Conservation (phyloP, 2,888 invertebrate genomes). For the Andrena hattorfiana region DNA sequence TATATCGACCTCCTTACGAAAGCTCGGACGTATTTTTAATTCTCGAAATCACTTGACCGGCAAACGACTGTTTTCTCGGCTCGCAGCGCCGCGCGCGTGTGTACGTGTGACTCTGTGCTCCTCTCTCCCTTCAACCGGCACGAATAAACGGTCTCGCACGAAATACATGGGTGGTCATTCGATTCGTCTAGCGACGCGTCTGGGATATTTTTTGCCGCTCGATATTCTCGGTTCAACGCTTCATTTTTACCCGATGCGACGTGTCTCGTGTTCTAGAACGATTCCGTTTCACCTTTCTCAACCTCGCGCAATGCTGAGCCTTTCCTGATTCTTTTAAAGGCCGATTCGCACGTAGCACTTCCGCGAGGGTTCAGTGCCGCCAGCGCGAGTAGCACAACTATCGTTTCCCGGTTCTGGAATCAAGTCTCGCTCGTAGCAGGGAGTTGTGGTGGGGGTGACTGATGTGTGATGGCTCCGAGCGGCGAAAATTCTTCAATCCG, state of each 20-base stretch:
- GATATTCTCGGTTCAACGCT: slow-evolving; percentile 37
- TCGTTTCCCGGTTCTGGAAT: background rate
- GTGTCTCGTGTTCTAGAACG: slow-evolving; percentile 13
- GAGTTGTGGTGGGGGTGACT: background rate
- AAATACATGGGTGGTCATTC: slow-evolving; percentile 29
- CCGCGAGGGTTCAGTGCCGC: no score
- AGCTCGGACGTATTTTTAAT: slow-evolving; percentile 63
- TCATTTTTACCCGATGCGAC: slow-evolving; percentile 37
- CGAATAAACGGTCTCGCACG: slow-evolving; percentile 22
- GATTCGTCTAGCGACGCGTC: slow-evolving; percentile 54
- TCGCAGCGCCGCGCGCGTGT: slow-evolving; percentile 22
- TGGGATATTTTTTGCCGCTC: slow-evolving; percentile 45
- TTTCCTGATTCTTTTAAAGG: no score
- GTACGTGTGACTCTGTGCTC: background rate
- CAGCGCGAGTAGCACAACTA: no score
- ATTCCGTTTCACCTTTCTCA: background rate
- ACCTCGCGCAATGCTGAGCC: background rate
- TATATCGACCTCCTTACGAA: slow-evolving; percentile 66
- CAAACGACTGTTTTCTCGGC: slow-evolving; percentile 42
- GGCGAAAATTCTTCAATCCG: slow-evolving; percentile 28
- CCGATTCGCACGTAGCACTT: no score
- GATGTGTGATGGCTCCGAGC: background rate
- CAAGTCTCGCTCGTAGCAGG: background rate
- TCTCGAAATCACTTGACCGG: slow-evolving; percentile 62
- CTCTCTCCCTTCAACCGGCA: background rate